Conservation (phyloP, 2,797 vertebrate genomes). For the Toxotes lorentzi region DNA sequence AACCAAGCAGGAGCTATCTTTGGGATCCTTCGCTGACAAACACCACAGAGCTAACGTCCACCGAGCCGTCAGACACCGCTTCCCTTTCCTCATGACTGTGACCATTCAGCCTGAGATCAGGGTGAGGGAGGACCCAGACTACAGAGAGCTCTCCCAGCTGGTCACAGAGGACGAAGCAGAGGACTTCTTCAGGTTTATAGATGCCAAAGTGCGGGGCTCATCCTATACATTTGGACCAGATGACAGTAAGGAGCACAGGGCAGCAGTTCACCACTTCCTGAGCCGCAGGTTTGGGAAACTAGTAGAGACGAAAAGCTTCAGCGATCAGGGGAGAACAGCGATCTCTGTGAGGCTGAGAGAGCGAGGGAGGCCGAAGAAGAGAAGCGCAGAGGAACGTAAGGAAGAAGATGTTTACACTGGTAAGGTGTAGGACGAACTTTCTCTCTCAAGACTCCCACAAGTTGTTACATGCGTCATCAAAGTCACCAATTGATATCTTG, state of each 20-base stretch:
- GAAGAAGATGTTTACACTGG: constrained; percentile 90
- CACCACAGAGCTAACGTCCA: constrained; percentile 88
- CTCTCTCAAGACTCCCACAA: too few relatives aligned
- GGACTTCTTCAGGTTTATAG: constrained; percentile 93
- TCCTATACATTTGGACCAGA: constrained; percentile 91
- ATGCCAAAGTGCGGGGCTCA: constrained; percentile 89
- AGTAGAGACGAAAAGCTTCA: constrained; percentile 94
- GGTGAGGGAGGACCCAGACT: constrained; percentile 88
- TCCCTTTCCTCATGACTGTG: constrained; percentile 91
- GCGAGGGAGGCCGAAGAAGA: constrained; percentile 85
- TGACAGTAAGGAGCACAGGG: constrained; percentile 90
- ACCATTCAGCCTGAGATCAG: constrained; percentile 90
- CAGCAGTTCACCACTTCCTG: constrained; percentile 92
- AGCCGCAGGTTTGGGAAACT: constrained; percentile 92
- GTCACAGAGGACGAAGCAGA: constrained; percentile 91
- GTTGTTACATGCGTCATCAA: too few relatives aligned
- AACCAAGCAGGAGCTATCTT: constrained; percentile 77
- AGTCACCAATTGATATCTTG: not conserved
- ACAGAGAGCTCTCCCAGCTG: constrained; percentile 88
- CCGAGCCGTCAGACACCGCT: constrained; percentile 88
- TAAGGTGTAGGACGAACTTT: constrained; percentile 61
- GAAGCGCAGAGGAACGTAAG: constrained; percentile 76
- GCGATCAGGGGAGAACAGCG: constrained; percentile 74
- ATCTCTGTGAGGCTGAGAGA: constrained; percentile 92
- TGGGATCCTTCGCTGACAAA: constrained; percentile 90